phyloP scores from a whole-genome alignment of 92 coral and sea anemone species.

The Epizoanthus scotinus region DNA sequence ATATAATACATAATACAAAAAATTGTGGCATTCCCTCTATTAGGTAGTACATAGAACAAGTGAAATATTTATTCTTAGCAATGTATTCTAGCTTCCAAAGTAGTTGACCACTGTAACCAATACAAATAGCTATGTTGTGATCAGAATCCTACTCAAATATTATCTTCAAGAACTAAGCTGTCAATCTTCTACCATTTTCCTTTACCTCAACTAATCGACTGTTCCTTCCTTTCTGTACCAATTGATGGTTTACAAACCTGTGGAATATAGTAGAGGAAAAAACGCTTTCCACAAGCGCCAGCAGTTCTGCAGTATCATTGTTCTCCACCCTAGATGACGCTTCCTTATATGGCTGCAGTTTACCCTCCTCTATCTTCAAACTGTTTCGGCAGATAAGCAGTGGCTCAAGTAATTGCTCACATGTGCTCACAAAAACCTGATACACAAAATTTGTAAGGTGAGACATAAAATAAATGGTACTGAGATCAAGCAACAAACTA shows the following conservation, averaged over 20 bases:
- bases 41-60: too few species aligned
- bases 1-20: too few species aligned
- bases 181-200: neutral
- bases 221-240: too few species aligned
- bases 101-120: too few species aligned
- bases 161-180: too few species aligned
- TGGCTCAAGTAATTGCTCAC: constrained; percentile 69
- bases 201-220: neutral
- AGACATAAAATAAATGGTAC: too few species aligned
- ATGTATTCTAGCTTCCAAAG: too few species aligned
- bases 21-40: too few species aligned
- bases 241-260: constrained; percentile 1
- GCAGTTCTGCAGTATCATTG: constrained; percentile 14
- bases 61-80: too few species aligned
- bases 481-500: too few species aligned
- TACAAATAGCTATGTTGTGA: too few species aligned
- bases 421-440: constrained; percentile 69
- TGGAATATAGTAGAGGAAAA: constrained; percentile 23
- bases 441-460: neutral
- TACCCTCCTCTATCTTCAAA: constrained; percentile 16
- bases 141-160: too few species aligned
- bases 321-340: neutral
- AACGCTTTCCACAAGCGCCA: constrained; percentile 18
- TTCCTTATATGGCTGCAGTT: neutral
- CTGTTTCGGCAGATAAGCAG: constrained; percentile 38